A percentile compares a stretch with the other conserved stretches of the same genome.
These are phyloP conservation scores for Olivierus martensii DNA, from an alignment of 1,140 invertebrate species.

Conservation along the genomic window DNA sequence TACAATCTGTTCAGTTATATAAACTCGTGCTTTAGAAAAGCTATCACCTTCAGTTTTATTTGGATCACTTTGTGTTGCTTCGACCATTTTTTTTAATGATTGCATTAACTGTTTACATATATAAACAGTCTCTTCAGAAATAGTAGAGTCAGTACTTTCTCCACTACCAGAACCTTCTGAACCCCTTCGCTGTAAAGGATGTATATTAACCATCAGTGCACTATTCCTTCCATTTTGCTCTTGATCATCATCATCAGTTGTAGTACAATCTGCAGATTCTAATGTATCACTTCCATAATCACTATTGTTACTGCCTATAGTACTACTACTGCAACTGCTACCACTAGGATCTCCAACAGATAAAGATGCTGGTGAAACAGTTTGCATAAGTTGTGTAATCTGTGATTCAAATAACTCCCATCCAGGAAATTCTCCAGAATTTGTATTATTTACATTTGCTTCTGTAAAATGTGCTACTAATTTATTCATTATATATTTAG, in stretches of 20 bases:
- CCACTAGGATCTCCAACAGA: neutral
- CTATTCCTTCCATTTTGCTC: neutral
- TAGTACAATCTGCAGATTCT: slow-evolving; percentile 16
- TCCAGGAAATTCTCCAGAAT: slow-evolving; percentile 6
- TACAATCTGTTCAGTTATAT: slow-evolving; percentile 71
- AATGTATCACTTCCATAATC: slow-evolving; percentile 21
- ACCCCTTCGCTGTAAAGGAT: neutral
- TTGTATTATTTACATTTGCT: slow-evolving; percentile 5
- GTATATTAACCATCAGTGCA: neutral
- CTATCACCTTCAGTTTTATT: slow-evolving; percentile 2
- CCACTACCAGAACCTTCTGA: neutral
- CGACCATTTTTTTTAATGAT: slow-evolving; percentile 32
- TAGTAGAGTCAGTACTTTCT: slow-evolving; percentile 7
- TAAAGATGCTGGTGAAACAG: slow-evolving; percentile 11
- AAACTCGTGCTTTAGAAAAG: slow-evolving; percentile 67
- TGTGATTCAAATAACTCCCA: slow-evolving; percentile 17
- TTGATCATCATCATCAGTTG: slow-evolving; percentile 11
- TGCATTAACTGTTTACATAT: slow-evolving; percentile 21
- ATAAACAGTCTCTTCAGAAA: slow-evolving; percentile 20
- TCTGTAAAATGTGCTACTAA: slow-evolving; percentile 17
- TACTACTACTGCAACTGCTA: slow-evolving; percentile 14
- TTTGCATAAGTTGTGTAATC: slow-evolving; percentile 16
- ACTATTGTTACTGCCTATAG: slow-evolving; percentile 18
- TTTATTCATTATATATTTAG: slow-evolving; percentile 16
- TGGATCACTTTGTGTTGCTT: slow-evolving; percentile 21